phyloP scores from a whole-genome alignment of 2,113 vertebrate genomes.

The Lophochroa leadbeateri region DNA sequence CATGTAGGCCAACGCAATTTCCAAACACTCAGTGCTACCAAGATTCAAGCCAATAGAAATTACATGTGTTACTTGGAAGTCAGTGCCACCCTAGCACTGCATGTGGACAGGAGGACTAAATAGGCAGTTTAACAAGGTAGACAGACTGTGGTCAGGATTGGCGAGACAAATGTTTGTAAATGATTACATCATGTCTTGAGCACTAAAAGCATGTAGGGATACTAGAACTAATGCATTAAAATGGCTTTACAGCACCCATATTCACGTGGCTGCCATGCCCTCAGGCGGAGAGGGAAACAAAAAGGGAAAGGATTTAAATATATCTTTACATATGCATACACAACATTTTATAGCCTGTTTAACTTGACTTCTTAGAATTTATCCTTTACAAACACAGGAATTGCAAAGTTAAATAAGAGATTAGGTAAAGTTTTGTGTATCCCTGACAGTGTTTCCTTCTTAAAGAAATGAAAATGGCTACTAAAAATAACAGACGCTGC shows the following conservation, averaged over 20 bases:
- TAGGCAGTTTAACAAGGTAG: background rate
- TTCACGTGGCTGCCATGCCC: background rate
- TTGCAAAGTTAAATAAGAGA: background rate
- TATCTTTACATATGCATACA: background rate
- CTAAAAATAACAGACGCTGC: background rate
- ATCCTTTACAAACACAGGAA: background rate
- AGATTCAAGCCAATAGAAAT: background rate
- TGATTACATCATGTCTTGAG: conserved; percentile 14
- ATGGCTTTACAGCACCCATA: background rate
- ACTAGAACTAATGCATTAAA: background rate
- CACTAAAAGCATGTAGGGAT: background rate
- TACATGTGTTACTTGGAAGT: background rate
- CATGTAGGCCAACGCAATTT: background rate
- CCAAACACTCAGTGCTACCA: background rate
- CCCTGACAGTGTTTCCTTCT: background rate
- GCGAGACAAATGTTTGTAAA: background rate
- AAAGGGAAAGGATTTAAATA: background rate
- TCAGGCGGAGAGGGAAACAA: background rate
- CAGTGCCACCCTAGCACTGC: background rate
- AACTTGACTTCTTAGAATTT: background rate
- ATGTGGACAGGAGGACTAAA: background rate
- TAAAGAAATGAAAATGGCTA: background rate
- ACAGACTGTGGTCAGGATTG: background rate
- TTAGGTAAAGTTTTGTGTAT: background rate
- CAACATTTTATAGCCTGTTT: background rate